A percentile compares a stretch with the other conserved stretches of the same genome.
Conservation (phyloP, 2,888 invertebrate genomes). For the Microctonus aethiopoides region DNA sequence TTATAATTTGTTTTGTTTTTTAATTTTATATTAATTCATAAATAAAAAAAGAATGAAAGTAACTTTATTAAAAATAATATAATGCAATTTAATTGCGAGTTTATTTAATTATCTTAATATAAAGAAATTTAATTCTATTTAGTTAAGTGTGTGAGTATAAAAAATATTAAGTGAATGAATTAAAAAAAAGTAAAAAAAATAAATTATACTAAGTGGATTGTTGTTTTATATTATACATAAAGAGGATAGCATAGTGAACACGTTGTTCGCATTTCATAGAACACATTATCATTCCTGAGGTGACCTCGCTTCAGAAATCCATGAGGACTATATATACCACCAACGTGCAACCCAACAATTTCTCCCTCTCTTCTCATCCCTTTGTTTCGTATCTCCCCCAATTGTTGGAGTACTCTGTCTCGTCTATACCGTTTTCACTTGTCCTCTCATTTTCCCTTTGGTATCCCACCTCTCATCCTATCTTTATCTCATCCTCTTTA, state of each 20-base stretch:
- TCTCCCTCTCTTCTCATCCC: not conserved
- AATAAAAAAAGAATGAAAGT: not conserved
- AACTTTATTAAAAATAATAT: not conserved
- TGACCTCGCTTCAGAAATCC: not conserved
- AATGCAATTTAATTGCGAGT: not conserved
- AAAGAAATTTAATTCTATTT: not conserved
- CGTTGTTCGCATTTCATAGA: constrained; percentile 14
- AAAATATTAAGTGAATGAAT: no score
- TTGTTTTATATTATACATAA: not conserved
- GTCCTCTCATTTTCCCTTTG: not conserved
- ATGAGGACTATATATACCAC: not conserved
- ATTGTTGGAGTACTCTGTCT: constrained; percentile 2
- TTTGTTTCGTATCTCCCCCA: not conserved
- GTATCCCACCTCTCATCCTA: not conserved
- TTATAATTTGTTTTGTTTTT: no score
- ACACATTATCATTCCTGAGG: constrained; percentile 14
- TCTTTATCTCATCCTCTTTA: not conserved
- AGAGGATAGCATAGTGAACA: not conserved
- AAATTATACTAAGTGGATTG: not conserved
- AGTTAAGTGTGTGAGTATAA: not conserved
- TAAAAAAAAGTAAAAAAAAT: no score
- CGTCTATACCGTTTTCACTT: not conserved
- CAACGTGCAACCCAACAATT: not conserved
- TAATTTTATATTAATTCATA: no score
- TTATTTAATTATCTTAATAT: not conserved